Evolutionary conservation across 30 jellyfish, hydroid and myxozoan species (phyloP).

Genomic region (Cassiopea andromeda): DNA sequence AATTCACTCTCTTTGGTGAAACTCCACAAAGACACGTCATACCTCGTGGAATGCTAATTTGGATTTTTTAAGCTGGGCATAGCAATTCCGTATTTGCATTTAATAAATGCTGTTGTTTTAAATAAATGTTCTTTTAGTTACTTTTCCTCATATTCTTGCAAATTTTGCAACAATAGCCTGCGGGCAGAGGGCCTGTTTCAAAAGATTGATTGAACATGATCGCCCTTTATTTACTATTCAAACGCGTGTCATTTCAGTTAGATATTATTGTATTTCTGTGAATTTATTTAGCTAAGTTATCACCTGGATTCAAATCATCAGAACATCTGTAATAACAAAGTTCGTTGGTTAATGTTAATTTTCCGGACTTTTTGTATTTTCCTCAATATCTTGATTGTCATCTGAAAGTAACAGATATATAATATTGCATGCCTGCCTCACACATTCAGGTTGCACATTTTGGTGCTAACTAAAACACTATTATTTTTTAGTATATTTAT

Average conservation of each 20-base stretch:
- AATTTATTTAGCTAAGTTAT: neutral
- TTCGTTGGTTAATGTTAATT: neutral
- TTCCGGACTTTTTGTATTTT: neutral
- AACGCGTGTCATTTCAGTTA: neutral
- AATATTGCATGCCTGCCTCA: neutral
- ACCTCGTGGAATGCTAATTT: no score
- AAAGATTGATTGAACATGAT: neutral
- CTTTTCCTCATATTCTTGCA: neutral
- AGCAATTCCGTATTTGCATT: no score
- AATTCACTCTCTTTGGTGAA: no score
- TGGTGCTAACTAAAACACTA: constrained; percentile 12
- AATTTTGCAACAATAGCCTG: neutral
- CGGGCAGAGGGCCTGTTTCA: neutral
- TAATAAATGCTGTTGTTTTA: no score
- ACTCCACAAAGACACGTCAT: no score
- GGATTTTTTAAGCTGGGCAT: no score
- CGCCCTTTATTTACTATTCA: neutral
- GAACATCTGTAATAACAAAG: constrained; percentile 6
- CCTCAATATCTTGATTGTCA: neutral
- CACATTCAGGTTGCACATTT: neutral
- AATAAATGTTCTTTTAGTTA: neutral
- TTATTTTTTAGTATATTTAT: neutral
- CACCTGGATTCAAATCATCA: neutral
- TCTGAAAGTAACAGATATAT: neutral
- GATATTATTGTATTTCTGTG: neutral